Evolutionary conservation across 2,888 invertebrate species (phyloP), one percentile per base, ranked within the genome.

Genomic region (Caenorhabditis wallacei): DNA sequence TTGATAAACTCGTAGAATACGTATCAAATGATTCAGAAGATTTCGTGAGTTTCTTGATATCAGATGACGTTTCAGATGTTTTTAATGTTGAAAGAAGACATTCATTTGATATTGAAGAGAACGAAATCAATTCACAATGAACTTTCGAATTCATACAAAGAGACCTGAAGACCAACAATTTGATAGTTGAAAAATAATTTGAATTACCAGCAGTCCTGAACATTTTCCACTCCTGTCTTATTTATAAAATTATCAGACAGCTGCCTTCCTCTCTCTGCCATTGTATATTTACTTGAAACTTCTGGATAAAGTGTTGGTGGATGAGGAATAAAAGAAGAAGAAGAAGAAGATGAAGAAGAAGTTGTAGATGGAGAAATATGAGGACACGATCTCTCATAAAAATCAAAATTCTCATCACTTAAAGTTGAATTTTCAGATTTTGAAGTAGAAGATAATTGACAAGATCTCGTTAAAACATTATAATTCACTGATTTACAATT

Each of bases 401-500:
- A 89, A 61, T 90, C 90, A 22, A 82, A 82, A 71, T 85, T 85
- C 35, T 86, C 86, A 56, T 89, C 88, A 18, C 80, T 78, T 10
- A 53, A 56, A 22, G 63, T 35, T 13, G 46, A 13, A 26, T 30
- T 37, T 22, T 69, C 57, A 2, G 70, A 40, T 71, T 80, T 81
- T 7, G 81, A 71, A 46, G 69, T 53, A 11, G 78, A 76, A 22
- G 81, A 37, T 1, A 87, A 51, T 20, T 48, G 37, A 59, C 87
- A 87, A 16, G 48, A 51, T 40, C 85, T 53, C 0, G 75, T 53
- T 2, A 79, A 56, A 35, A 87, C 87, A 35, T 87, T 82, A 68
- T 87, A 90, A 69, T 90, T 89, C 16, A 89, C 80, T 1, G 88
- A 83, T 61, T 75, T 80, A 74, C 90, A 90, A 5, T 64, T 57